A percentile compares a stretch with the other conserved stretches of the same genome.
phyloP scores from a whole-genome alignment of 2,797 vertebrate species.

The Neosilurus mollespiculum region DNA sequence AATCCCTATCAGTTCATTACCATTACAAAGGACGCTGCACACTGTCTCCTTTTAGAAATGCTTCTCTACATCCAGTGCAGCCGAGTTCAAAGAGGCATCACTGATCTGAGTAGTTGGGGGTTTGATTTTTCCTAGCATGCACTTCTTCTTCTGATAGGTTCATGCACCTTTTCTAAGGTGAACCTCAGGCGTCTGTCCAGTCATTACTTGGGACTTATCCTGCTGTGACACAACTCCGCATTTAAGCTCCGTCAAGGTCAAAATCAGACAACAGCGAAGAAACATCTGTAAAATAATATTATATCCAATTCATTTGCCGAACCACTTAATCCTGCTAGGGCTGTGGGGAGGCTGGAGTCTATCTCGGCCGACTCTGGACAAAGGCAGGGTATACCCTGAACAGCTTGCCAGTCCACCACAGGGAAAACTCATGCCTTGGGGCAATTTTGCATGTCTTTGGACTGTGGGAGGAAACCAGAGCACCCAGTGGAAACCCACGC shows the following conservation, averaged over 20 bases:
- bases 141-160: neutral
- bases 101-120: neutral
- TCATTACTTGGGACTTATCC: neutral
- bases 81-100: neutral
- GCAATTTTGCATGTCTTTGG: too few species aligned
- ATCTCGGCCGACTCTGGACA: too few species aligned
- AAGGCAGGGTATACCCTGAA: too few species aligned
- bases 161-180: neutral
- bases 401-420: too few species aligned
- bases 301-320: too few species aligned
- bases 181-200: neutral
- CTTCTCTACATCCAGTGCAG: neutral
- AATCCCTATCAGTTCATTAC: slow-evolving; percentile 12
- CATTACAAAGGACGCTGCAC: slow-evolving; percentile 18
- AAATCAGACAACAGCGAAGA: neutral
- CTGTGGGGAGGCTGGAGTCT: too few species aligned
- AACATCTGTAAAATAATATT: neutral
- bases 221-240: neutral
- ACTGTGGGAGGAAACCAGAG: too few species aligned
- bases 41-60: neutral
- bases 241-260: neutral
- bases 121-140: neutral
- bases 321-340: too few species aligned
- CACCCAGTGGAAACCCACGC: too few species aligned
- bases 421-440: too few species aligned